Evolutionary conservation across 2,888 invertebrate species (phyloP).

Genomic region (Leucophora obtusa): DNA sequence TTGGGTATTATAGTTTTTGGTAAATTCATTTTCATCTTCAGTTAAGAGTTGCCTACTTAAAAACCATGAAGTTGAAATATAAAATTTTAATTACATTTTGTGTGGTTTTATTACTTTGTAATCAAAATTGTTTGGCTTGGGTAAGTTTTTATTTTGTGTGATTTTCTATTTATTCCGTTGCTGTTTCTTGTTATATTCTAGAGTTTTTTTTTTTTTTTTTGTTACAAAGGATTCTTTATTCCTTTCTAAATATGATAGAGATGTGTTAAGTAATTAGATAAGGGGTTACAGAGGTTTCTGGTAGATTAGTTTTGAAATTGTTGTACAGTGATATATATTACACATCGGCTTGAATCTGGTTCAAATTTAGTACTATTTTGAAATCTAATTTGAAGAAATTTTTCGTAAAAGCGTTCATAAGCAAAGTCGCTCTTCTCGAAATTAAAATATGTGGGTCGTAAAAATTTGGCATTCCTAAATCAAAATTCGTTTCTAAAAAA

Average conservation of each 20-base stretch:
- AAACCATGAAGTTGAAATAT: slow-evolving; percentile 68
- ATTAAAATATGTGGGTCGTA: too few species aligned
- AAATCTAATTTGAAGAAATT: too few species aligned
- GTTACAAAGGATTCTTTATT: slow-evolving; percentile 13
- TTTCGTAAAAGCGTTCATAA: too few species aligned
- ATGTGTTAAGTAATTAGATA: background rate
- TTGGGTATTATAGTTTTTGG: slow-evolving; percentile 21
- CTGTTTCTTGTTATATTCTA: background rate
- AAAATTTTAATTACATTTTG: slow-evolving; percentile 56
- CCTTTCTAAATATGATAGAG: background rate
- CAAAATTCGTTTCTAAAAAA: too few species aligned
- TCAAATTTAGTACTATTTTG: too few species aligned
- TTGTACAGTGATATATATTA: too few species aligned
- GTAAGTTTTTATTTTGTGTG: slow-evolving; percentile 66
- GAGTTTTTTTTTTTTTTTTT: background rate
- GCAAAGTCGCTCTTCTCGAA: too few species aligned
- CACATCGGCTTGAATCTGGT: too few species aligned
- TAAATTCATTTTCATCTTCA: slow-evolving; percentile 20
- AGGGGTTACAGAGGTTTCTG: background rate
- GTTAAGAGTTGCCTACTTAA: slow-evolving; percentile 25
- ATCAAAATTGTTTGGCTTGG: slow-evolving; percentile 68
- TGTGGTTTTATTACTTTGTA: slow-evolving; percentile 62
- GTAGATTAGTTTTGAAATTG: background rate
- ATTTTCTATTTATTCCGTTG: background rate
- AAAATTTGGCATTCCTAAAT: too few species aligned